Base-by-base conservation (phyloP, 2,797 vertebrate genomes). In the Anolis apletophallus region DNA sequence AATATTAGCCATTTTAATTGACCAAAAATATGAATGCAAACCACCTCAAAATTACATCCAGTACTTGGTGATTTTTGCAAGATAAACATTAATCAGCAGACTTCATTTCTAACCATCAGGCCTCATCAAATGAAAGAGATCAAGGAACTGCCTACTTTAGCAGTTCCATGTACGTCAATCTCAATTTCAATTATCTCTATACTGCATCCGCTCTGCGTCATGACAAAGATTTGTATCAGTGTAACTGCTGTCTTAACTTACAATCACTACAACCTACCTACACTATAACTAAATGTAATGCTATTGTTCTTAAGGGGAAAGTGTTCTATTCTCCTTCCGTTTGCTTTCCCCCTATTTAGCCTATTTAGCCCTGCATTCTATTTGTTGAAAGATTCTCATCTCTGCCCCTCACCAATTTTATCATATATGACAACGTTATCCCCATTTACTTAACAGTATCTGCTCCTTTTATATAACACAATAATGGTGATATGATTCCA, bases 11-110 rank as follows among this genome's bases (percentile, higher is more conserved):
- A 85, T 57, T 29, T 69, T 17, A 69, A 69, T 64, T 29, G 26
- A 64, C 29, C 59, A 64, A 95, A 81, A 87, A 82, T 16, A 76
- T 3, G 81, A 87, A 83, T 55, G 52, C 79, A 73, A 88, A 68
- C 14, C 57, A 73, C n/a, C 32, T 78, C 14, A 71, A 71, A 85
- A 50, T 73, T 21, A 57, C 26, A 57, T 11, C 34, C 36, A 59
- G 40, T 13, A 29, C 2, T 78, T 16, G 46, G 16, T 19, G 29
- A 29, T 9, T 29, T 8, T 19, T 68, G 82, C 36, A 80, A 77
- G 40, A 69, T 46, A 57, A 81, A 55, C 46, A 32, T 55, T 34
- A 81, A 57, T 72, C 64, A 67, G 69, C n/a, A 85, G 76, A 83
- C 34, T 46, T 50, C 13, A 74, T 83, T 54, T 68, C 5, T 34